A percentile compares a stretch with the other conserved stretches of the same genome.
Evolutionary conservation across 30 jellyfish, hydroid and myxozoan genomes (phyloP).

Genomic region (Phacellophora camtschatica): DNA sequence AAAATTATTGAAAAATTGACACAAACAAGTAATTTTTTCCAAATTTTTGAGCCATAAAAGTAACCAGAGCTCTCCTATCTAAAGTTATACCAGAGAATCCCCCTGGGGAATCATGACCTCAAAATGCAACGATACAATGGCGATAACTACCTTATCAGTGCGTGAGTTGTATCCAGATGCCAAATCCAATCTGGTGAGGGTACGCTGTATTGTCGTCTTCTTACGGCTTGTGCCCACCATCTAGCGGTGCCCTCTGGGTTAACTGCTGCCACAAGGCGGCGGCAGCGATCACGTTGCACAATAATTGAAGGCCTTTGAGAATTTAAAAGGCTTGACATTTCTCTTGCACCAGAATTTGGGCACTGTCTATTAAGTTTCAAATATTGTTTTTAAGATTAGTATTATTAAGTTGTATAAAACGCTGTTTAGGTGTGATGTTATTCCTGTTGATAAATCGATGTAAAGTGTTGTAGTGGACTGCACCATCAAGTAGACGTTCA

Average conservation of each 20-base stretch:
- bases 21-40: too few species aligned
- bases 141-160: conserved; percentile 20
- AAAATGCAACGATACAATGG: too few species aligned
- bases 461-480: not conserved
- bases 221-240: conserved; percentile 38
- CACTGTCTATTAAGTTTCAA: not conserved
- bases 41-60: too few species aligned
- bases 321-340: not conserved
- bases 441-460: not conserved
- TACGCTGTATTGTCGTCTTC: conserved; percentile 28
- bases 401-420: not conserved
- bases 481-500: conserved; percentile 7
- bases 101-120: too few species aligned
- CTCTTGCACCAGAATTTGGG: conserved; percentile 36
- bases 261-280: not conserved
- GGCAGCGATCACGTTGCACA: conserved; percentile 12
- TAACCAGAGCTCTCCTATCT: too few species aligned
- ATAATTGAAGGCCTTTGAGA: not conserved
- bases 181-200: conserved; percentile 44
- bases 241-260: conserved; percentile 45
- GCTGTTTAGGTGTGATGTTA: not conserved
- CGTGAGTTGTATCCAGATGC: conserved; percentile 43
- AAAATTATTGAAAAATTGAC: too few species aligned
- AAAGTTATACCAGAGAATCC: too few species aligned
- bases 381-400: not conserved